A percentile compares a stretch with the other conserved stretches of the same genome.
phyloP scores from a whole-genome alignment of 2,797 vertebrate species.

The Staurois parvus region DNA sequence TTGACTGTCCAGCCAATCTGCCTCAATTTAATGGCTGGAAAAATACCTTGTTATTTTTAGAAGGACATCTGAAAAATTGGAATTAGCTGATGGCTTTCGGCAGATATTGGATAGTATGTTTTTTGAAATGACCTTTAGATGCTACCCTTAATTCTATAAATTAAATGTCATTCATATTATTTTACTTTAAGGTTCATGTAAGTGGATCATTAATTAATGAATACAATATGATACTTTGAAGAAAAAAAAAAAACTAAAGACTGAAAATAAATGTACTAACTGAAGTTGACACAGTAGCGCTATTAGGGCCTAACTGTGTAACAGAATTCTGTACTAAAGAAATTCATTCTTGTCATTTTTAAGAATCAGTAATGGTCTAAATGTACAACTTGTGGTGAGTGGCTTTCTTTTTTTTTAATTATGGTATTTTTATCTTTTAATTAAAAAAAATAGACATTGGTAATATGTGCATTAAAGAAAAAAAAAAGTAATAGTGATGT shows the following conservation, averaged over 20 bases:
- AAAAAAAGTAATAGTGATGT: too few species aligned
- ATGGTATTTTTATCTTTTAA: too few species aligned
- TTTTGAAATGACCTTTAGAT: conserved; percentile 57
- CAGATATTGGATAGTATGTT: conserved; percentile 47
- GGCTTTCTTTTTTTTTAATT: too few species aligned
- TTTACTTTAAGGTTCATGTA: conserved; percentile 34
- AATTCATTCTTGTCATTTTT: too few species aligned
- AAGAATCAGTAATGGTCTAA: too few species aligned
- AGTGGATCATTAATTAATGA: conserved; percentile 46
- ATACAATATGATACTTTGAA: conserved; percentile 46
- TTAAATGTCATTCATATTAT: conserved; percentile 48
- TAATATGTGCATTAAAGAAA: too few species aligned
- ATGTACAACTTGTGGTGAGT: too few species aligned
- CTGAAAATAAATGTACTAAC: conserved; percentile 18
- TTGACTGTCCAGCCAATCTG: conserved; percentile 27
- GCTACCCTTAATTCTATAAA: conserved; percentile 51
- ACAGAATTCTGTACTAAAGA: not conserved
- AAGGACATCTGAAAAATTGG: conserved; percentile 43
- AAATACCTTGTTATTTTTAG: conserved; percentile 56
- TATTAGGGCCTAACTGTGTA: not conserved
- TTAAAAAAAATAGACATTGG: too few species aligned
- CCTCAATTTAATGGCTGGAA: conserved; percentile 31
- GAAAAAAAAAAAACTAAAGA: conserved; percentile 6
- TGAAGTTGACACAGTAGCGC: not conserved
- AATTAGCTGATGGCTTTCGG: conserved; percentile 43